These are phyloP conservation scores for Cercocebus atys DNA, from an alignment of 2,113 vertebrate genomes.

Conservation along the genomic window DNA sequence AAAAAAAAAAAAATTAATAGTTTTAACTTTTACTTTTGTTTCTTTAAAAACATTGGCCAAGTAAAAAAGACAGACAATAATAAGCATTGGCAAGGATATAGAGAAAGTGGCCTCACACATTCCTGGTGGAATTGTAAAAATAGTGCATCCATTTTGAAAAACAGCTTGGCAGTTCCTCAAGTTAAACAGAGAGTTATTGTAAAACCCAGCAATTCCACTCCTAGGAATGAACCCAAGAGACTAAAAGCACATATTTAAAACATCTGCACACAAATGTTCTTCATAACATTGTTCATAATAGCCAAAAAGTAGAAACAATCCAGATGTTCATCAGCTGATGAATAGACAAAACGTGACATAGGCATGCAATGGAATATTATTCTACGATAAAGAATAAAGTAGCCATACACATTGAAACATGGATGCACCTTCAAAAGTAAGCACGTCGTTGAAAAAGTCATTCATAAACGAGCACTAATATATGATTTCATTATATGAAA, in stretches of 20 bases:
- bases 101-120: neutral
- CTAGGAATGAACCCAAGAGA: neutral
- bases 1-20: neutral
- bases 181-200: neutral
- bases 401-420: neutral
- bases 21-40: constrained; percentile 32
- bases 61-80: neutral
- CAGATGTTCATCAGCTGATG: neutral
- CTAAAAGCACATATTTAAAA: neutral
- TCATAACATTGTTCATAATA: neutral
- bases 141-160: neutral
- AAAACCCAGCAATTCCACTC: neutral
- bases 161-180: neutral
- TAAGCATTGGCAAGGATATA: neutral
- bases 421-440: neutral
- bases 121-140: neutral
- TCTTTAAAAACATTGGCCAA: constrained; percentile 1
- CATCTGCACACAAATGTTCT: neutral
- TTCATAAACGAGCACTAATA: neutral
- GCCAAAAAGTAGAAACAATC: neutral
- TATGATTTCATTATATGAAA: neutral
- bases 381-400: neutral
- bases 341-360: neutral
- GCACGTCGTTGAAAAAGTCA: neutral
- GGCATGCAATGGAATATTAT: neutral